phyloP scores from a whole-genome alignment of 1,140 invertebrate genomes.

The Drosophila auraria region DNA sequence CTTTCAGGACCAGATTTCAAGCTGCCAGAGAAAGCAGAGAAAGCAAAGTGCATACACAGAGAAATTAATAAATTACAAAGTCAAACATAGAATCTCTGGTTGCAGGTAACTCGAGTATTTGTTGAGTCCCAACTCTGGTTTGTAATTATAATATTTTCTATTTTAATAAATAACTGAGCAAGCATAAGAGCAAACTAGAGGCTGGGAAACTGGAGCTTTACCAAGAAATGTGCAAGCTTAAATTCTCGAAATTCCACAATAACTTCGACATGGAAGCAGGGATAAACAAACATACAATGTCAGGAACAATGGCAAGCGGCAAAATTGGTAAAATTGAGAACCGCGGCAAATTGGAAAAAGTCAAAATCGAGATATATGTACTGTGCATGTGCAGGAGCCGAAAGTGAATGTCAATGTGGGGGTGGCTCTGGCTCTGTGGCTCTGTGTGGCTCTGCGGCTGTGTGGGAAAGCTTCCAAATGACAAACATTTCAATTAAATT shows the following conservation, averaged over 20 bases:
- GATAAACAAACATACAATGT: conserved; percentile 44
- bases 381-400: neutral
- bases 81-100: neutral
- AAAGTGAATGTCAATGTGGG: conserved; percentile 12
- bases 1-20: too few relatives aligned
- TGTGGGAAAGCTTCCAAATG: conserved; percentile 61
- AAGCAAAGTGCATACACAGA: neutral
- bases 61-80: conserved; percentile 3
- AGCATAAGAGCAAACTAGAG: neutral
- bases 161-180: neutral
- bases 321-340: conserved; percentile 6
- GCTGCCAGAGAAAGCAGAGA: too few relatives aligned
- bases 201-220: neutral
- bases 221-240: neutral
- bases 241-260: conserved; percentile 44
- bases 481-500: conserved; percentile 76
- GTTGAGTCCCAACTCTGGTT: too few relatives aligned
- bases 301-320: conserved; percentile 16
- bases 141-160: neutral
- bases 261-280: conserved; percentile 13
- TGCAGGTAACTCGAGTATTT: neutral
- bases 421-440: conserved; percentile 2
- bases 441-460: conserved; percentile 1
- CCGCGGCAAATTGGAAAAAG: conserved; percentile 47
- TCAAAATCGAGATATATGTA: conserved; percentile 13